Percentiles rank a stretch among this genome's conserved stretches.
These are phyloP conservation scores for Harpegnathos saltator DNA, from an alignment of 1,140 invertebrate genomes.

Conservation along the genomic window DNA sequence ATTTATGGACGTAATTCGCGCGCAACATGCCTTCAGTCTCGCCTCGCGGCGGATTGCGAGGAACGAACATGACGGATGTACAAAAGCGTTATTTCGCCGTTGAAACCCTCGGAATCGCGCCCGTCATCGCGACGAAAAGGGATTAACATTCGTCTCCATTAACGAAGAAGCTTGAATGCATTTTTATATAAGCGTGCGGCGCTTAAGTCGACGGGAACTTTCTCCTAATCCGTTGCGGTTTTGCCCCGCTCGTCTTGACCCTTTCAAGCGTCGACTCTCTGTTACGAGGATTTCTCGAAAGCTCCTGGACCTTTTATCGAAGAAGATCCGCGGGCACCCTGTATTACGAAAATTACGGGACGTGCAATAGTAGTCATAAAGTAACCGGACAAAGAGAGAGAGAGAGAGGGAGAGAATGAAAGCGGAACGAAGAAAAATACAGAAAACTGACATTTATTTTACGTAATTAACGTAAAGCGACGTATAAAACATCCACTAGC, in stretches of 20 bases:
- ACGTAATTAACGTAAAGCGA: no score
- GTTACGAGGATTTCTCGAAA: conserved; percentile 25
- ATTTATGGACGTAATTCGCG: background rate
- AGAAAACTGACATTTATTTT: conserved; percentile 18
- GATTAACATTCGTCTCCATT: conserved; percentile 73
- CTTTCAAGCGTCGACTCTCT: conserved; percentile 49
- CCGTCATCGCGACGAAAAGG: background rate
- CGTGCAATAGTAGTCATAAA: background rate
- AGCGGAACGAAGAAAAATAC: background rate
- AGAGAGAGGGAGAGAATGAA: background rate
- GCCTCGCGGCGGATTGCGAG: background rate
- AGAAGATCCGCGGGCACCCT: background rate
- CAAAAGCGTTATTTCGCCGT: background rate
- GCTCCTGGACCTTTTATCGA: conserved; percentile 25
- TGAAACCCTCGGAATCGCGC: conserved; percentile 7
- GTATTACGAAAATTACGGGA: conserved; percentile 33
- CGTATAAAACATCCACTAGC: no score
- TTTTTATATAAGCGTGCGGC: conserved; percentile 71
- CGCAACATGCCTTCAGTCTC: background rate
- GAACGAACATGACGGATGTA: background rate
- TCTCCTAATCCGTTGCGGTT: conserved; percentile 65
- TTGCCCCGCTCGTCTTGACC: conserved; percentile 29
- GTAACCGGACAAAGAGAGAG: no score
- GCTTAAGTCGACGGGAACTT: conserved; percentile 68
- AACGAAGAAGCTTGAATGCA: conserved; percentile 64